Percentiles rank a stretch among this genome's conserved stretches.
These are phyloP conservation scores for Eupelmus urozonus DNA, from an alignment of 2,888 invertebrate genomes.

Conservation along the genomic window DNA sequence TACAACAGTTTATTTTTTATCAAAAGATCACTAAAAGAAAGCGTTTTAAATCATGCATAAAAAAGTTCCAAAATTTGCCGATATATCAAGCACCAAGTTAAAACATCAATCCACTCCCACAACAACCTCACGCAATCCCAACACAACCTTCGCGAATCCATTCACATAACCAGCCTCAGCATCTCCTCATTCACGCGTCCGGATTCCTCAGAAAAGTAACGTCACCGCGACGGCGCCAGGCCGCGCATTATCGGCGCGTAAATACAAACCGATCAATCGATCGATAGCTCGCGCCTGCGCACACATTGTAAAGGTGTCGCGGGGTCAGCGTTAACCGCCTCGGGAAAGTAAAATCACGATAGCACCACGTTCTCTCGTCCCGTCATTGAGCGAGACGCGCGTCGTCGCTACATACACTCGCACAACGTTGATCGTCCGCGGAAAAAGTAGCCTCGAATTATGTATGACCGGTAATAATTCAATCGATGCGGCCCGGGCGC, in stretches of 20 bases:
- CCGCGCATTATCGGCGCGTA: background rate
- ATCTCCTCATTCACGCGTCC: background rate
- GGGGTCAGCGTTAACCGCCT: no score
- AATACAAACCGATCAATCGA: background rate
- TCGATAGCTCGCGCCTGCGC: background rate
- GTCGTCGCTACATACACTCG: constrained; percentile 36
- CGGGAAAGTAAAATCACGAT: constrained; percentile 49
- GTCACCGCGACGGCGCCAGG: background rate
- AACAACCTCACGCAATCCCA: no score
- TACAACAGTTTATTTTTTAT: no score
- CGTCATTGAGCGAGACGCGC: background rate
- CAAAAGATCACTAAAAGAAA: no score
- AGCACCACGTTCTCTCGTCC: background rate
- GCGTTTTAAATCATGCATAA: no score
- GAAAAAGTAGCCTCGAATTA: constrained; percentile 28
- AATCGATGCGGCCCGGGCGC: constrained; percentile 46
- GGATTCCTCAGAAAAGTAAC: no score
- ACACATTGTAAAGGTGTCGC: constrained; percentile 26
- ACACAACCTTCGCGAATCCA: background rate
- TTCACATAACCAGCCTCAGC: background rate
- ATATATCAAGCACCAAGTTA: no score
- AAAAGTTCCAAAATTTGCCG: no score
- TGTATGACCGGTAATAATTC: constrained; percentile 58
- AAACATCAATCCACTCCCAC: no score
- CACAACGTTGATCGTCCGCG: background rate